Evolutionary conservation across 2,888 invertebrate genomes (phyloP).

Genomic region (Dendrolimus pini): DNA sequence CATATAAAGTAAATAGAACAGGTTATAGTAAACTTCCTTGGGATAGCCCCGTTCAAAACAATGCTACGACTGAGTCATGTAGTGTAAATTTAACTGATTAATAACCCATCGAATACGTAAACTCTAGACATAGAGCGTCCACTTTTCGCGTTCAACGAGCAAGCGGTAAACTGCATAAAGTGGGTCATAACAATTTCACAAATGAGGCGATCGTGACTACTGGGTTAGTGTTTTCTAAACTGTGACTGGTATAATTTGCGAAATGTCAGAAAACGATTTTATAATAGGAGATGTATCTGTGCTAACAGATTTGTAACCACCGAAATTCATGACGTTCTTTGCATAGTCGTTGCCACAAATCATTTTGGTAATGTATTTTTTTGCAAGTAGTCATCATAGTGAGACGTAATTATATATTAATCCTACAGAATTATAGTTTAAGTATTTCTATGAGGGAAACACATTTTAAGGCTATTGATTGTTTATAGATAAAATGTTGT

Average conservation of each 20-base stretch:
- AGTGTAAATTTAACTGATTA: not conserved
- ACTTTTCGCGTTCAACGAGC: not conserved
- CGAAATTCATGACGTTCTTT: not conserved
- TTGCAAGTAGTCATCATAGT: not conserved
- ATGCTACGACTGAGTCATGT: not conserved
- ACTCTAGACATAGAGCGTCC: not conserved
- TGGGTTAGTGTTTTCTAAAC: constrained; percentile 2
- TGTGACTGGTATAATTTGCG: not conserved
- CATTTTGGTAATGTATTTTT: not conserved
- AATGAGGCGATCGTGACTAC: constrained; percentile 27
- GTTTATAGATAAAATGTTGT: too few relatives aligned
- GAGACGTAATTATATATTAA: not conserved
- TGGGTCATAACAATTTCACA: constrained; percentile 27
- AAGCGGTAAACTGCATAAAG: constrained; percentile 11
- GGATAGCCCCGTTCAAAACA: not conserved
- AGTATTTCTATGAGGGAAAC: too few relatives aligned
- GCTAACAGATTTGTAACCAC: not conserved
- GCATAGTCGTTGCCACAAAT: not conserved
- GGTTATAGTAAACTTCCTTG: not conserved
- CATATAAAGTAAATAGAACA: not conserved
- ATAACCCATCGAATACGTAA: not conserved
- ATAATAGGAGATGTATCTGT: not conserved
- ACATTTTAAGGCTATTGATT: too few relatives aligned
- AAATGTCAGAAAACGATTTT: not conserved
- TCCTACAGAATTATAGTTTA: too few relatives aligned